Evolutionary conservation across 92 coral and sea anemone genomes (phyloP).

Genomic region (Paragorgia papillata): DNA sequence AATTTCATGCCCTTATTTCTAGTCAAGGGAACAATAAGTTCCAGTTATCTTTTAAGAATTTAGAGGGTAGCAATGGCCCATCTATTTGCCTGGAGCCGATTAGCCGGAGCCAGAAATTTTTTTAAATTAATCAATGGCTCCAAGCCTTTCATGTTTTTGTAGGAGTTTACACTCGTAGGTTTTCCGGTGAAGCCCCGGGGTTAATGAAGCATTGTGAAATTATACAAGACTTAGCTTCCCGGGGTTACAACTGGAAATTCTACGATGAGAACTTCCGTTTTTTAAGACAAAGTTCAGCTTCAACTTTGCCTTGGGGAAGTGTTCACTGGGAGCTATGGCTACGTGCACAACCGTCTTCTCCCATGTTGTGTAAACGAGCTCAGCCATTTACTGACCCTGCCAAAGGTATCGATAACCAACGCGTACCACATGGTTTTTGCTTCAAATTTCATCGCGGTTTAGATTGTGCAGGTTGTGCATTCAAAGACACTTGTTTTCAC

Average conservation of each 20-base stretch:
- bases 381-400: not conserved
- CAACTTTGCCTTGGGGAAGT: constrained; percentile 23
- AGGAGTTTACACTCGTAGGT: constrained; percentile 26
- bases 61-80: constrained; percentile 16
- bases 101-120: constrained; percentile 29
- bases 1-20: too few species aligned
- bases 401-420: not conserved
- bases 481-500: constrained; percentile 49
- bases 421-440: constrained; percentile 49
- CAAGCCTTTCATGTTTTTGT: constrained; percentile 41
- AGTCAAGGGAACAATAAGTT: constrained; percentile 42
- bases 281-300: constrained; percentile 12
- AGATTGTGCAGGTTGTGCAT: constrained; percentile 48
- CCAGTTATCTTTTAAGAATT: constrained; percentile 39
- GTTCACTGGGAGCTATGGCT: constrained; percentile 55
- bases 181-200: constrained; percentile 32
- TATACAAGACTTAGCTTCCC: constrained; percentile 15
- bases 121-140: constrained; percentile 34
- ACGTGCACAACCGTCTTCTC: constrained; percentile 40
- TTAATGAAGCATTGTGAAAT: constrained; percentile 35
- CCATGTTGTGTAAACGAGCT: not conserved
- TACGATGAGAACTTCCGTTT: constrained; percentile 44
- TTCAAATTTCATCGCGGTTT: constrained; percentile 32
- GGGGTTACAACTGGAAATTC: constrained; percentile 44
- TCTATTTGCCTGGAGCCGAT: constrained; percentile 49